These are phyloP conservation scores for Papilio gigon DNA, from an alignment of 2,888 invertebrate species.

Conservation along the genomic window DNA sequence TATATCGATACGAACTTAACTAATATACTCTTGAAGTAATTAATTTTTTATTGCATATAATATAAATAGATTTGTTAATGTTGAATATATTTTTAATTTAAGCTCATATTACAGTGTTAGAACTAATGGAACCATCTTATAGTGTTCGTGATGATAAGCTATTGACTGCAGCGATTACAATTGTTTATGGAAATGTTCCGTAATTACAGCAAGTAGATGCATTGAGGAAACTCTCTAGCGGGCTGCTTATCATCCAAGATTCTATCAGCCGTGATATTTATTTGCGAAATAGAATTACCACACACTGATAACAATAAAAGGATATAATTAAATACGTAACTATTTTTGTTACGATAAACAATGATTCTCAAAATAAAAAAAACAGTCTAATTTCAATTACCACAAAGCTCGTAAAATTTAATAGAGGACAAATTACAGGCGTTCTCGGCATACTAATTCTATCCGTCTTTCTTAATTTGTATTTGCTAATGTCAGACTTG, in stretches of 20 bases:
- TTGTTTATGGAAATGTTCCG: conserved; percentile 49
- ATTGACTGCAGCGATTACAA: conserved; percentile 57
- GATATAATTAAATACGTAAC: not conserved
- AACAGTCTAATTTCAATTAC: not conserved
- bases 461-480: conserved; percentile 3
- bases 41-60: not conserved
- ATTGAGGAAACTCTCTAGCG: conserved; percentile 17
- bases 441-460: not conserved
- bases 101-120: not conserved
- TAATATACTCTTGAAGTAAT: not conserved
- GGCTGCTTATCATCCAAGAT: conserved; percentile 1
- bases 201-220: conserved; percentile 15
- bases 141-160: conserved; percentile 60
- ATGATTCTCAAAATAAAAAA: not conserved
- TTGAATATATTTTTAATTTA: not conserved
- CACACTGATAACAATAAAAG: not conserved
- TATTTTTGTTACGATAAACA: not conserved
- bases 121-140: conserved; percentile 51
- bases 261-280: not conserved
- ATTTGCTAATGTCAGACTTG: conserved; percentile 38
- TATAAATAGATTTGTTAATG: not conserved
- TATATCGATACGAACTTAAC: not conserved
- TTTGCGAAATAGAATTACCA: conserved; percentile 5
- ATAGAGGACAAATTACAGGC: conserved; percentile 9
- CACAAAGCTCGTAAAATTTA: conserved; percentile 12